Evolutionary conservation across 2,797 vertebrate genomes (phyloP).

Genomic region (Enteromius mattozi): DNA sequence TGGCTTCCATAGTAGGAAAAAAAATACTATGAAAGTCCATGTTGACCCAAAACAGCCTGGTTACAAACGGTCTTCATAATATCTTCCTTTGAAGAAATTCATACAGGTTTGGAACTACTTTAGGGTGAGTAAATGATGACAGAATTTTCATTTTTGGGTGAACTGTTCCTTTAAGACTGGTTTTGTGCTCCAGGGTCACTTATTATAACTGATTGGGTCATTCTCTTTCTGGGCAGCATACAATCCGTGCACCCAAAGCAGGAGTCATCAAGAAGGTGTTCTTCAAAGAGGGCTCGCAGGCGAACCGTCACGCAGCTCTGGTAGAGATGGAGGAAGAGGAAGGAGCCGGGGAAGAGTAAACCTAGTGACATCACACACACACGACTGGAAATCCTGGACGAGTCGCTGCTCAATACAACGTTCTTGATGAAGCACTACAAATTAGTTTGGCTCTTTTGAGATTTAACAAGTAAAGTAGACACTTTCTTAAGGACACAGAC

Average conservation of each 20-base stretch:
- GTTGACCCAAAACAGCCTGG: too few relatives aligned
- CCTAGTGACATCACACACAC: too few relatives aligned
- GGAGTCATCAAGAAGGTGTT: slow-evolving; percentile 90
- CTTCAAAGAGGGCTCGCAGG: slow-evolving; percentile 91
- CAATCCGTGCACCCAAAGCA: slow-evolving; percentile 88
- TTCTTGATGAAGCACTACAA: not conserved
- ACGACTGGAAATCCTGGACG: too few relatives aligned
- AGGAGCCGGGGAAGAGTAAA: not conserved
- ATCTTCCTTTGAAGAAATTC: too few relatives aligned
- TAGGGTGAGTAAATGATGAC: too few relatives aligned
- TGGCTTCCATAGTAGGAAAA: too few relatives aligned
- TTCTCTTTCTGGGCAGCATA: slow-evolving; percentile 80
- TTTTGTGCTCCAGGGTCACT: too few relatives aligned
- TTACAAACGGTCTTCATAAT: too few relatives aligned
- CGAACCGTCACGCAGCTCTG: slow-evolving; percentile 84
- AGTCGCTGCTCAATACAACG: not conserved
- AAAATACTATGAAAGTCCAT: too few relatives aligned
- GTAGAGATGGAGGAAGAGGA: slow-evolving; percentile 87
- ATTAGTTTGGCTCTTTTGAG: slow-evolving; percentile 1
- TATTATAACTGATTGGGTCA: not conserved
- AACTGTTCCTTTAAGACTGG: too few relatives aligned
- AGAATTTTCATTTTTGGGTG: too few relatives aligned
- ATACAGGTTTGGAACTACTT: too few relatives aligned
- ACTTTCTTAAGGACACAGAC: not conserved
- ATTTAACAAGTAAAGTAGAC: not conserved